These are phyloP conservation scores for Cordylochernes scorpioides DNA, from an alignment of 2,888 invertebrate genomes.

Conservation along the genomic window DNA sequence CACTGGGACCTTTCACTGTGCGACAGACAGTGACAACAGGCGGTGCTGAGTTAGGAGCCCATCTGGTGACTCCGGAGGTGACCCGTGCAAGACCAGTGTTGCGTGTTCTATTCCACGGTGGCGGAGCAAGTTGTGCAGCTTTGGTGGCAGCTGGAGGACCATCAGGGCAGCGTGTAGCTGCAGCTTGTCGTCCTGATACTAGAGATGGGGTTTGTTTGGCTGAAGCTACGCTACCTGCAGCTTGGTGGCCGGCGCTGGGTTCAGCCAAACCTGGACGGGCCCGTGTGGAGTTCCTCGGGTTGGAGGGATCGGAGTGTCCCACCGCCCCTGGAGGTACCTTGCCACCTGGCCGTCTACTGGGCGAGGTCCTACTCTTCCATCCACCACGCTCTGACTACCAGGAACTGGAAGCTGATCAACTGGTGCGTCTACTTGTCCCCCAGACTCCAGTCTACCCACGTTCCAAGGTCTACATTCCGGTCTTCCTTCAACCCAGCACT, in stretches of 20 bases:
- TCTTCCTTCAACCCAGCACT: conserved; percentile 35
- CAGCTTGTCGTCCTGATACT: conserved; percentile 62
- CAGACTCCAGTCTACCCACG: conserved; percentile 66
- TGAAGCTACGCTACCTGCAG: conserved; percentile 55
- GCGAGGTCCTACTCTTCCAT: conserved; percentile 40
- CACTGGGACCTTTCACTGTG: conserved; percentile 78
- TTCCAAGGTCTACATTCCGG: conserved; percentile 65
- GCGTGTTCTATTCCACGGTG: conserved; percentile 53
- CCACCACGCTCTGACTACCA: conserved; percentile 47
- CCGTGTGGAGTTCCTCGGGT: conserved; percentile 55
- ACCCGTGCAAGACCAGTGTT: conserved; percentile 71
- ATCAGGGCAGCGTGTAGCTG: conserved; percentile 40
- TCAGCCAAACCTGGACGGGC: conserved; percentile 15
- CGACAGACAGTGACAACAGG: conserved; percentile 47
- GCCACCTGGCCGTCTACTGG: conserved; percentile 11
- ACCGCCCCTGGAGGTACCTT: conserved; percentile 37
- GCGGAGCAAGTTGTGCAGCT: conserved; percentile 9
- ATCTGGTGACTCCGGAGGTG: conserved; percentile 59
- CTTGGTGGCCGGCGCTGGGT: conserved; percentile 43
- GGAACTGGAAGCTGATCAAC: conserved; percentile 53
- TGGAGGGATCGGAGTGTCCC: too few relatives aligned
- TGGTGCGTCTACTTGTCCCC: conserved; percentile 55
- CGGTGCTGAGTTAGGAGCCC: conserved; percentile 60
- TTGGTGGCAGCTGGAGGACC: conserved; percentile 20
- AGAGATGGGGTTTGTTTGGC: conserved; percentile 77